These are phyloP conservation scores for Mantis religiosa DNA, from an alignment of 2,888 invertebrate genomes.

Conservation along the genomic window DNA sequence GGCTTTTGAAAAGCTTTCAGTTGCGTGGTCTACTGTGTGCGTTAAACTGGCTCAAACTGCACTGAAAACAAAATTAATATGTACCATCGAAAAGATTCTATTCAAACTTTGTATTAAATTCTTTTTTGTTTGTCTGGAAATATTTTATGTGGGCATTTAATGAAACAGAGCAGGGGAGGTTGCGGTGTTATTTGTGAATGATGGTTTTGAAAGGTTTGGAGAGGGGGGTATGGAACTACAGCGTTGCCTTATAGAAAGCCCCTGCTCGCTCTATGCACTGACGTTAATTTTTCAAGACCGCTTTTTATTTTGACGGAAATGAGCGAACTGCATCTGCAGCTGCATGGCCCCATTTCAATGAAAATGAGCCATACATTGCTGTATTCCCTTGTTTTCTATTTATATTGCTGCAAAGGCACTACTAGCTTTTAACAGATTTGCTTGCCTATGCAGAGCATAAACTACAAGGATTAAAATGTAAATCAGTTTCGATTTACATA, in stretches of 20 bases:
- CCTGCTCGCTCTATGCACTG: not conserved
- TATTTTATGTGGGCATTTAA: not conserved
- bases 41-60: not conserved
- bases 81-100: not conserved
- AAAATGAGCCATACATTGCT: too few relatives aligned
- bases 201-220: not conserved
- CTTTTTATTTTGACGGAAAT: not conserved
- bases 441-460: too few relatives aligned
- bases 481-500: too few relatives aligned
- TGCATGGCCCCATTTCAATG: not conserved
- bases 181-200: not conserved
- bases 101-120: not conserved
- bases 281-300: not conserved
- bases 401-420: too few relatives aligned
- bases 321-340: not conserved
- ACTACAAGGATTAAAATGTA: too few relatives aligned
- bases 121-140: not conserved
- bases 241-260: not conserved
- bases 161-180: not conserved
- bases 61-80: not conserved
- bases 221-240: not conserved
- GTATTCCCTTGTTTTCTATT: too few relatives aligned
- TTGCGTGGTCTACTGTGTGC: not conserved
- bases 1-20: not conserved
- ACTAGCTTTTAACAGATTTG: too few relatives aligned